A percentile compares a stretch with the other conserved stretches of the same genome.
Evolutionary conservation across 92 coral and sea anemone genomes (phyloP).

Genomic region (Isaurus tuberculatus): DNA sequence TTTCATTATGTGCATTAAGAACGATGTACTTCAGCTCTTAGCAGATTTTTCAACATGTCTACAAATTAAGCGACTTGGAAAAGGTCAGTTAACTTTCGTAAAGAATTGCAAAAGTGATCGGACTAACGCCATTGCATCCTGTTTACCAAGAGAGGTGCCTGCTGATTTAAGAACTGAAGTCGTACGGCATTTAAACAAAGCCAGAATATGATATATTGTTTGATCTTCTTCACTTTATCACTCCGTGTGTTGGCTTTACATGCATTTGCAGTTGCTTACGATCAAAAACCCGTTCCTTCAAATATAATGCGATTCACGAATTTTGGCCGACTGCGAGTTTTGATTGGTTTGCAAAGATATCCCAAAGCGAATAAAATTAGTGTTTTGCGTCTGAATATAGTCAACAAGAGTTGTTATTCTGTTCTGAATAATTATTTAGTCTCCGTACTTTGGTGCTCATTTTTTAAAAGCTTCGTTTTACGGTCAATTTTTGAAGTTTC

Average conservation of each 20-base stretch:
- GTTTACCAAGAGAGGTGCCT: background rate
- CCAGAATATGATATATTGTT: background rate
- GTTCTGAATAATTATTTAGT: background rate
- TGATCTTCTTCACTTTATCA: constrained; percentile 19
- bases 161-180: background rate
- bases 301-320: constrained; percentile 22
- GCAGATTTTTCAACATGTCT: background rate
- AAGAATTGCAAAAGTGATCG: constrained; percentile 16
- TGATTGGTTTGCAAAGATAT: constrained; percentile 25
- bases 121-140: constrained; percentile 9
- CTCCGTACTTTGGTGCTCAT: constrained; percentile 20
- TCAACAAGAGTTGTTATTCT: constrained; percentile 11
- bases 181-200: constrained; percentile 23
- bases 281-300: constrained; percentile 30
- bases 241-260: constrained; percentile 18
- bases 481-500: constrained; percentile 20
- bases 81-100: constrained; percentile 7
- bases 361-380: constrained; percentile 18
- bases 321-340: constrained; percentile 32
- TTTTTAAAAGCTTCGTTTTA: constrained; percentile 18
- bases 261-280: constrained; percentile 14
- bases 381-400: constrained; percentile 17
- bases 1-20: constrained; percentile 27
- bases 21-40: constrained; percentile 1
- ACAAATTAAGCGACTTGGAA: constrained; percentile 1